phyloP scores from a whole-genome alignment of 2,113 vertebrate species.

The Athene noctua region DNA sequence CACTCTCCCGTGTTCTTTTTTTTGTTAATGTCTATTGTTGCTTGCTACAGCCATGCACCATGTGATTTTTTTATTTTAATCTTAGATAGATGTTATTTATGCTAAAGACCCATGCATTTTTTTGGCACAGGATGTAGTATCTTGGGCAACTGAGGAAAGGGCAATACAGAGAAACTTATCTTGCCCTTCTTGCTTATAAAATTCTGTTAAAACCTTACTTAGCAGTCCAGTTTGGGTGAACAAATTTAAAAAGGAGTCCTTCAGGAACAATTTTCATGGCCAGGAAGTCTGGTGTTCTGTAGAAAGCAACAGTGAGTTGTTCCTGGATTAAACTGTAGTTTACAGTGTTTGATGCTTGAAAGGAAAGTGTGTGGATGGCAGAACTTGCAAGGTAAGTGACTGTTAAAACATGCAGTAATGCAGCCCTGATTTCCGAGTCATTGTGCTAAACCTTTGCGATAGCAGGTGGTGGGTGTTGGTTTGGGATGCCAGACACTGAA shows the following conservation, averaged over 20 bases:
- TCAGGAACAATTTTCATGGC: background rate
- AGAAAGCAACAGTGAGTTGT: background rate
- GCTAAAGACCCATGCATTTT: background rate
- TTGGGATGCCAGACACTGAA: background rate
- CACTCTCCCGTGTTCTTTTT: background rate
- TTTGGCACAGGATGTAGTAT: background rate
- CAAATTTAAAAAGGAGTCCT: background rate
- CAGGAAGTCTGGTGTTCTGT: background rate
- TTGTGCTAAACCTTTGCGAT: background rate
- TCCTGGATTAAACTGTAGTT: background rate
- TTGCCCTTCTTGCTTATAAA: background rate
- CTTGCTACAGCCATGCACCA: background rate
- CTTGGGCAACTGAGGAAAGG: background rate
- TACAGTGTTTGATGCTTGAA: background rate
- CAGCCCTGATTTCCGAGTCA: background rate
- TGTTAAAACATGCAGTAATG: background rate
- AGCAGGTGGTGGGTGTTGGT: background rate
- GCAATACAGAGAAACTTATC: background rate
- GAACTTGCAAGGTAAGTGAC: background rate
- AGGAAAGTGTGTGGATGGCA: background rate
- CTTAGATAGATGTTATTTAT: background rate
- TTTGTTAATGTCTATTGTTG: background rate
- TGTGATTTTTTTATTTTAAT: background rate
- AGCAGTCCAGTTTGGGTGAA: background rate
- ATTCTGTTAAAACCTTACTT: background rate